A percentile compares a stretch with the other conserved stretches of the same genome.
These are phyloP conservation scores for Tenthredo livida DNA, from an alignment of 2,888 invertebrate species.

Conservation along the genomic window DNA sequence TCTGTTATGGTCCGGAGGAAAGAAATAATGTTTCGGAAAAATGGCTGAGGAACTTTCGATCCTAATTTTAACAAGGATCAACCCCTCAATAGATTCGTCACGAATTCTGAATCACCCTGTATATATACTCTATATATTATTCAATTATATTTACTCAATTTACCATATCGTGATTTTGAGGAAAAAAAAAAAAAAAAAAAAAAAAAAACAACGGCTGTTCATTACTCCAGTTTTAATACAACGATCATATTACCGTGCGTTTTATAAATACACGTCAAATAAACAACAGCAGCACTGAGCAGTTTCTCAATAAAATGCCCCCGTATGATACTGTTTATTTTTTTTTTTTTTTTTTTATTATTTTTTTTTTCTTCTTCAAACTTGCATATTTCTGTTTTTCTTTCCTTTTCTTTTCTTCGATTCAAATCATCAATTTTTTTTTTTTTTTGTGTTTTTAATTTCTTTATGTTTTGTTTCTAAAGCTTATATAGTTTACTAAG, in stretches of 20 bases:
- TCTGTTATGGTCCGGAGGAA: too few species aligned
- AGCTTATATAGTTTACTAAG: constrained; percentile 71
- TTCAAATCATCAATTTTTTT: constrained; percentile 58
- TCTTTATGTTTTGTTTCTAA: constrained; percentile 64
- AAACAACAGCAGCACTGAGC: constrained; percentile 55
- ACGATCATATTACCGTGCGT: constrained; percentile 13
- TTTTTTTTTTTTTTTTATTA: constrained; percentile 44
- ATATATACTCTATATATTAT: too few species aligned
- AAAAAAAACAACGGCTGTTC: constrained; percentile 32
- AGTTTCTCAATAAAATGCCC: constrained; percentile 78
- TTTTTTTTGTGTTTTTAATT: constrained; percentile 58
- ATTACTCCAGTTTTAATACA: constrained; percentile 51
- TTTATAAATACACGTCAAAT: background rate
- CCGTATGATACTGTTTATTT: constrained; percentile 67
- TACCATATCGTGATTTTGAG: too few species aligned
- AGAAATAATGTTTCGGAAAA: too few species aligned
- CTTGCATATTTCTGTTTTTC: background rate
- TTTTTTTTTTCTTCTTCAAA: too few species aligned
- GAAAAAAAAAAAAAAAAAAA: background rate
- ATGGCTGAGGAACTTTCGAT: too few species aligned
- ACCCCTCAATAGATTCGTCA: too few species aligned
- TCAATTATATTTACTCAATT: too few species aligned
- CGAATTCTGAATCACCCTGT: too few species aligned
- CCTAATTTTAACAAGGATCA: too few species aligned
- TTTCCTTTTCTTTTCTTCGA: constrained; percentile 13